Percentiles rank a stretch among this genome's conserved stretches.
phyloP scores from a whole-genome alignment of 2,888 invertebrate species.

The Hyposoter dolosus region DNA sequence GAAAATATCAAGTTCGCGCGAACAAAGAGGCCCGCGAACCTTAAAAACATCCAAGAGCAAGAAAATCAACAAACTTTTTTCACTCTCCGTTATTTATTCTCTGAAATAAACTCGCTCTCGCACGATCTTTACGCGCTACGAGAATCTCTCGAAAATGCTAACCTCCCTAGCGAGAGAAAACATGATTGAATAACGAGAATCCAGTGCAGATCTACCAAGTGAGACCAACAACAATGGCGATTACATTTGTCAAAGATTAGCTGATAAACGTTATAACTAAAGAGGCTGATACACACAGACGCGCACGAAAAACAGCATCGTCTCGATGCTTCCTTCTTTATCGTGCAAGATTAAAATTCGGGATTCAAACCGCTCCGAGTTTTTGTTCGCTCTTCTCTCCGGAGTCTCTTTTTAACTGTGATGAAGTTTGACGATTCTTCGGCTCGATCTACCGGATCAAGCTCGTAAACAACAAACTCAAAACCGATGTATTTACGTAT shows the following conservation, averaged over 20 bases:
- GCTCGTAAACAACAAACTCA: neutral
- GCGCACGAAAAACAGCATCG: neutral
- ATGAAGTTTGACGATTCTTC: constrained; percentile 21
- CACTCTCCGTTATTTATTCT: neutral
- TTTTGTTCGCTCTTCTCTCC: neutral
- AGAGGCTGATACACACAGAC: neutral
- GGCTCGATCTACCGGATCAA: neutral
- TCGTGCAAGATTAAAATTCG: neutral
- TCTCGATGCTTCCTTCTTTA: constrained; percentile 6
- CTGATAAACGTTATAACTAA: neutral
- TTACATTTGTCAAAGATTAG: constrained; percentile 26
- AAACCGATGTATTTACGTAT: neutral
- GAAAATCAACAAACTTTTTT: neutral
- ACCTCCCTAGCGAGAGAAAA: neutral
- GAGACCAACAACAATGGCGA: constrained; percentile 30
- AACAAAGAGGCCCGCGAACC: neutral
- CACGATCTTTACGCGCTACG: neutral
- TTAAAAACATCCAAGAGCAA: neutral
- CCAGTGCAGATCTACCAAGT: neutral
- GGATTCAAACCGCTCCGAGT: neutral
- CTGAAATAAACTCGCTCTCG: neutral
- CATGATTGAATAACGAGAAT: constrained; percentile 8
- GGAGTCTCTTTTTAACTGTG: neutral
- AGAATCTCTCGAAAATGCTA: neutral
- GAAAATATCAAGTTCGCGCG: neutral